Evolutionary conservation across 2,113 vertebrate genomes (phyloP).

Genomic region (Peromyscus californicus): DNA sequence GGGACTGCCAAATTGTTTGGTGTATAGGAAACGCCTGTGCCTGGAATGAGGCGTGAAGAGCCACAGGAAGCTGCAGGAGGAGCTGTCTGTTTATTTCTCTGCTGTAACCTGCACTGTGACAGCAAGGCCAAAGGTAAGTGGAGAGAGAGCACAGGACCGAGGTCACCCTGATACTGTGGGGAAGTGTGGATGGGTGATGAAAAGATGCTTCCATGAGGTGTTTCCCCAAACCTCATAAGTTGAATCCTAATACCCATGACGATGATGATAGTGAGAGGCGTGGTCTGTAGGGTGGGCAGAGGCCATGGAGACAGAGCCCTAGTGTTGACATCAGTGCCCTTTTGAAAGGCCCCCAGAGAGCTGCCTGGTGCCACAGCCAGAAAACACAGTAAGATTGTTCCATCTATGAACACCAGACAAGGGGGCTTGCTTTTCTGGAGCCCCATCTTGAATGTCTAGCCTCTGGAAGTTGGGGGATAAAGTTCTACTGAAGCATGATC

Average conservation of each 20-base stretch:
- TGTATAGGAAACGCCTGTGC: no score
- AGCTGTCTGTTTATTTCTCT: neutral
- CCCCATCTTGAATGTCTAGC: neutral
- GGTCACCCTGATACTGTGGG: neutral
- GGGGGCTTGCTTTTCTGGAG: neutral
- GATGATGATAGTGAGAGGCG: neutral
- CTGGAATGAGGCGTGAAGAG: neutral
- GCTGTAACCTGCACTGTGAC: neutral
- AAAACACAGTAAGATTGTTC: neutral
- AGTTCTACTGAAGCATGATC: no score
- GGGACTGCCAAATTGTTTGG: neutral
- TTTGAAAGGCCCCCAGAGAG: neutral
- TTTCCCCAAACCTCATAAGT: neutral
- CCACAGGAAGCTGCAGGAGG: neutral
- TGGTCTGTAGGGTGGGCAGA: neutral
- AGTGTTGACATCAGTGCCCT: neutral
- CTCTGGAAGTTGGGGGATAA: no score
- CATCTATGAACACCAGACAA: no score
- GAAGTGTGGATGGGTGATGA: neutral
- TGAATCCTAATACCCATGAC: neutral
- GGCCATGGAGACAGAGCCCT: neutral
- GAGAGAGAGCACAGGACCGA: neutral
- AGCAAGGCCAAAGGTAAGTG: neutral
- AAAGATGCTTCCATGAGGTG: neutral
- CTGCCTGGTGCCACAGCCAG: neutral